These are phyloP conservation scores for Cataglyphis altisquamis DNA, from an alignment of 2,888 invertebrate species.

Conservation along the genomic window DNA sequence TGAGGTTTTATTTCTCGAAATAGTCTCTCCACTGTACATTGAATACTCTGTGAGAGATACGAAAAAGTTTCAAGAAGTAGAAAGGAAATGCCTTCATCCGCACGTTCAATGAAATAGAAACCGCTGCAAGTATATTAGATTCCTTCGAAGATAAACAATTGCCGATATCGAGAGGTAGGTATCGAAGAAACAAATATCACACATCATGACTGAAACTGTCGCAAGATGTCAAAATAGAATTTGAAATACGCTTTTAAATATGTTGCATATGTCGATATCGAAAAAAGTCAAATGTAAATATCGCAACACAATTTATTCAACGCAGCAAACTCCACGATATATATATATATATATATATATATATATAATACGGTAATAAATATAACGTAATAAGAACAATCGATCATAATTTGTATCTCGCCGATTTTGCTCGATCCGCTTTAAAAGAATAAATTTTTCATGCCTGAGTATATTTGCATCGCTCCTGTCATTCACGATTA, in stretches of 20 bases:
- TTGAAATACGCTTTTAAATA: constrained; percentile 40
- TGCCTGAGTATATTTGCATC: constrained; percentile 13
- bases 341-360: not conserved
- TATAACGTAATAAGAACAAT: constrained; percentile 17
- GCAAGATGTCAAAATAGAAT: constrained; percentile 20
- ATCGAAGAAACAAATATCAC: constrained; percentile 24
- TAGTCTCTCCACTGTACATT: constrained; percentile 17
- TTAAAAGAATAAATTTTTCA: constrained; percentile 45
- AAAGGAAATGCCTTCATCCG: constrained; percentile 28
- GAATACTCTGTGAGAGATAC: constrained; percentile 15
- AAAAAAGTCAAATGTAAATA: constrained; percentile 14
- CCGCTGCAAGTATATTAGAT: constrained; percentile 29
- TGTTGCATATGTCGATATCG: constrained; percentile 9
- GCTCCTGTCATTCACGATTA: constrained; percentile 38
- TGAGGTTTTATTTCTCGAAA: constrained; percentile 42
- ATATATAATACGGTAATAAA: not conserved
- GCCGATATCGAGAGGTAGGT: not conserved
- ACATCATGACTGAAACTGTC: constrained; percentile 21
- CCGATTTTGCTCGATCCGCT: not conserved
- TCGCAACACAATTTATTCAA: constrained; percentile 32
- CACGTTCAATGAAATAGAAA: constrained; percentile 40
- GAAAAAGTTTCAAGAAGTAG: constrained; percentile 36
- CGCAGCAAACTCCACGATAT: not conserved
- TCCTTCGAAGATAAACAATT: constrained; percentile 31
- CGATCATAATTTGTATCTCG: constrained; percentile 44